phyloP scores from a whole-genome alignment of 1,140 invertebrate genomes.

The Ericerus pela region DNA sequence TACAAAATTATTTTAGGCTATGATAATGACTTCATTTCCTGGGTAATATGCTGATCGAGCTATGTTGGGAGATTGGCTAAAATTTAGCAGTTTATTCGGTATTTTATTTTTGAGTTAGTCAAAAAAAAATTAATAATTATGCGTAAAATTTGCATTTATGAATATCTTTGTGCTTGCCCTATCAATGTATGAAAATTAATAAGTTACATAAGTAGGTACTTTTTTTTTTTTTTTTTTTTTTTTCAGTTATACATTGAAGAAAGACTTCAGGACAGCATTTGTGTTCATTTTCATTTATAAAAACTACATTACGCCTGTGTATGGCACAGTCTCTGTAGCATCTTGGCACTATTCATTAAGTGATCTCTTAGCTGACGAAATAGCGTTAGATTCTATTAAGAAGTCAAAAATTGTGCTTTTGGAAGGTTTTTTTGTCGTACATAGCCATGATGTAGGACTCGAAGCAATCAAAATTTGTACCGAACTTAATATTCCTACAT shows the following conservation, averaged over 20 bases:
- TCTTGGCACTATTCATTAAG: conserved; percentile 23
- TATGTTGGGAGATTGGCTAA: too few species aligned
- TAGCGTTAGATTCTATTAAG: not conserved
- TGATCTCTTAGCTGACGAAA: conserved; percentile 18
- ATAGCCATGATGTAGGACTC: conserved; percentile 13
- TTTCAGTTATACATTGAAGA: conserved; percentile 24
- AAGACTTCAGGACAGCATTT: conserved; percentile 34
- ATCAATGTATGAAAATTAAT: too few species aligned
- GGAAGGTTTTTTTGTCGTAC: conserved; percentile 19
- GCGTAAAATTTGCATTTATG: not conserved
- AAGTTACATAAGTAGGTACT: too few species aligned
- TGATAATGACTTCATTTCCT: too few species aligned
- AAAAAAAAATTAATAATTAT: not conserved
- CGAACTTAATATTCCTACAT: not conserved
- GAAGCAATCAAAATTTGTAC: conserved; percentile 13
- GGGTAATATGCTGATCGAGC: too few species aligned
- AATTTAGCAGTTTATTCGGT: too few species aligned
- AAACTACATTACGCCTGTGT: conserved; percentile 31
- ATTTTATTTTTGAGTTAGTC: too few species aligned
- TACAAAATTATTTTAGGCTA: too few species aligned
- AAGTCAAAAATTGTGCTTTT: conserved; percentile 13
- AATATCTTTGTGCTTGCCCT: not conserved
- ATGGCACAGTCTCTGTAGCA: conserved; percentile 25
- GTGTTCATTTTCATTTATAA: conserved; percentile 37
- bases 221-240: conserved; percentile 9